Evolutionary conservation across 2,888 invertebrate species (phyloP), one percentile per base, ranked within the genome.

Genomic region (Lottia scabra): DNA sequence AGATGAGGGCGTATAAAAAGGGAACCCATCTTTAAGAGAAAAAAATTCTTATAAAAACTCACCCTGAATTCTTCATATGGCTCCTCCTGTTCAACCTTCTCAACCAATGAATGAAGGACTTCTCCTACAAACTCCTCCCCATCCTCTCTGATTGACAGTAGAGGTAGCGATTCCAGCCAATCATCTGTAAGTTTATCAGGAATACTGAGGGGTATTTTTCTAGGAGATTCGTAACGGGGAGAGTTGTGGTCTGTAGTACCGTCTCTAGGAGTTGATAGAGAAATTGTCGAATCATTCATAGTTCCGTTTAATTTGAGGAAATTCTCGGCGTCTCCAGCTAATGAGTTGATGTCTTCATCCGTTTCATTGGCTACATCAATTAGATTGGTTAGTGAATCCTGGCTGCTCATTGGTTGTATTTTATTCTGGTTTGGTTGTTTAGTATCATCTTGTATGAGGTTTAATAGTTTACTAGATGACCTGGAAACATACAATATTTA

Each of bases 41-140:
- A 38, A 38, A 6, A 38, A 4, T 30, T 30, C 30, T 6, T 4
- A 30, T 2, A 38, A 38, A 38, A 38, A 38, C 38, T 38, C 5
- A 85, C 84, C 81, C 85, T 86, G 76, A 85, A 88, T 70, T 88
- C 87, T 64, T 85, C 83, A 30, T 78, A 73, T 5, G 86, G 83
- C 67, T 87, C 85, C 19, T 84, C 84, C 44, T 79, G 77, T 30
- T 83, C 83, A 16, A 88, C 75, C 75, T 79, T 80, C 44, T 80
- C 78, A 13, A 72, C 63, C 66, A 84, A 71, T 30, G 70, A 68
- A 56, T 75, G 71, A 67, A 83, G 77, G 63, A 82, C 73, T 30
- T 74, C 75, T 19, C 71, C 74, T 44, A 77, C 76, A 70, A 73
- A 70, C 26, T 79, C 82, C 45, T 78, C 78, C 16, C 73, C 72